Base-by-base conservation (phyloP, 2,797 vertebrate genomes). In the Myripristis murdjan region DNA sequence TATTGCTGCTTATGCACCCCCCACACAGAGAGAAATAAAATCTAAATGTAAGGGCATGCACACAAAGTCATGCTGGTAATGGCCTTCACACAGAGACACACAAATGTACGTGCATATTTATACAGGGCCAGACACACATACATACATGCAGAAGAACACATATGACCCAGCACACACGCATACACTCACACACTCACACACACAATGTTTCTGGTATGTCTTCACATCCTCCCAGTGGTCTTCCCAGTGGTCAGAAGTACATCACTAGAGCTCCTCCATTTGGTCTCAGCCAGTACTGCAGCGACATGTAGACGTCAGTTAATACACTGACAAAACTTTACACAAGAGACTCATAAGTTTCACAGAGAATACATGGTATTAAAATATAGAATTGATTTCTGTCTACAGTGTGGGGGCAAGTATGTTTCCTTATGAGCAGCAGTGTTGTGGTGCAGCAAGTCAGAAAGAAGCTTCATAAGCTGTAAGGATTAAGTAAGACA, bases 211-310 rank as follows among this genome's bases (percentile, higher is more conserved):
- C 9, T 31, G 43, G 24, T 46, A 73, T 82, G 67, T 75, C 61
- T 68, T 73, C 37, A 62, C 63, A 65, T 84, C 65, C 53, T 71
- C 64, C 63, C 71, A 70, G 64, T 65, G 75, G 60, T 67, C 77
- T 78, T 82, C 75, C 47, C 57, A 41, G 56, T 70, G 75, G 79
- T 82, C 79, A 77, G 69, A 89, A 87, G 75, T 87, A 92, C 88
- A 95, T 94, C 90, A 93, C 94, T 87, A 93, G 95, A 95, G 95
- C 94, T 93, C 94, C 95, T 89, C 93, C 94, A 90, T 82, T 87
- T 93, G 95, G 83, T 85, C 70, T 79, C 54, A 86, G 41, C 33
- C 41, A 74, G 93, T 88, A 94, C 76, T 94, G 87, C 93, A 93
- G 26, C 66, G 52, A 10, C 6, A 33, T 55, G 52, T 4, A 14